Conservation (phyloP, 1,140 invertebrate genomes). For the Brachionus paranguensis region DNA sequence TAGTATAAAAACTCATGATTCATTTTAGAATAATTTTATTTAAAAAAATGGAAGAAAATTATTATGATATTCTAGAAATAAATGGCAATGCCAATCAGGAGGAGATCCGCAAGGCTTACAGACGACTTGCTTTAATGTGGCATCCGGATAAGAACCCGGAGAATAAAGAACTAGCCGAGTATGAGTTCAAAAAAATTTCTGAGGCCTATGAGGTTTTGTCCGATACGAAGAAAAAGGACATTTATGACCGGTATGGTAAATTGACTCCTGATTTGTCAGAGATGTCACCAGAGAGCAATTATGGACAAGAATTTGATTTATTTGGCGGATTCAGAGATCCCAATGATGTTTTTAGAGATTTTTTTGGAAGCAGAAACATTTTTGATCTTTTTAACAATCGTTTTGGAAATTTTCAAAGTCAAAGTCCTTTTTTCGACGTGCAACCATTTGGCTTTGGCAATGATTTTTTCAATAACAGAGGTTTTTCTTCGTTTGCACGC, state of each 20-base stretch:
- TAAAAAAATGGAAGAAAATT: constrained; percentile 15
- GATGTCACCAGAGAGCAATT: background rate
- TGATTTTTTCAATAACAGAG: background rate
- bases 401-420: background rate
- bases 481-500: background rate
- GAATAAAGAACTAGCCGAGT: constrained; percentile 67
- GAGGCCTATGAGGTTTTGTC: constrained; percentile 34
- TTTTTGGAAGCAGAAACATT: background rate
- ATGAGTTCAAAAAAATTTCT: constrained; percentile 55
- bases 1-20: background rate
- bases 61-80: constrained; percentile 8
- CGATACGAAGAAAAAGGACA: background rate
- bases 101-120: constrained; percentile 61
- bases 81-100: background rate
- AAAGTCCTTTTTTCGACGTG: background rate
- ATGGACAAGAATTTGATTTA: background rate
- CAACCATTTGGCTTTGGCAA: background rate
- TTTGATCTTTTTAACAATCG: background rate
- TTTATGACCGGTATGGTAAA: constrained; percentile 24
- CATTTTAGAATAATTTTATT: background rate
- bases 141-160: constrained; percentile 10
- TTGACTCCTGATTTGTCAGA: constrained; percentile 40
- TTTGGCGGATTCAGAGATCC: background rate
- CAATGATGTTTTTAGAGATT: constrained; percentile 8
- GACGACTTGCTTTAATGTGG: constrained; percentile 69